Evolutionary conservation across 2,888 invertebrate species (phyloP), one percentile per base, ranked within the genome.

Genomic region (Drosophila ustulata): DNA sequence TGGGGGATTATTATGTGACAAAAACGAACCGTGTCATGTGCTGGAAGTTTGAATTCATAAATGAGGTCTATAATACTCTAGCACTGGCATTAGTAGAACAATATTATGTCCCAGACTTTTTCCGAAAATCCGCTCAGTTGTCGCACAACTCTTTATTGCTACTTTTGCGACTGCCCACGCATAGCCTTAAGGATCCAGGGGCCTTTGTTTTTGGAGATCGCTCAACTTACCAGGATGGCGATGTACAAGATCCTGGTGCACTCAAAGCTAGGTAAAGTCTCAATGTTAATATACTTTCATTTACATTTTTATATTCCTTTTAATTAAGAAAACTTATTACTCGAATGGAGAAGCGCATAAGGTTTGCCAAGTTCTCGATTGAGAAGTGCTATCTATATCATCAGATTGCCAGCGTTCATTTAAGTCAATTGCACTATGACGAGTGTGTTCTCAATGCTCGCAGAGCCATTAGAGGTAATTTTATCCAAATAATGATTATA

Each of bases 1-100:
- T 92, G 90, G 90, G 91, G 0, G 88, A 90, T 39, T 91, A 90
- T 70, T 88, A 91, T 3, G 87, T 90, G 2, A 59, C 82, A 1
- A 92, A 92, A 72, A 91, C 91, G 0, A 66, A 82, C 43, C 90
- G 92, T 5, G 83, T 92, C 3, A 90, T 91, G 90, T 91, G 91
- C 32, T 90, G 92, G 89, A 91, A 89, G 62, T 91, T 91, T 50
- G 84, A 91, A 62, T 92, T 91, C 49, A 81, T 89, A 0, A 91
- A 91, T 55, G 92, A 92, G 58, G 89, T 92, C 3, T 92, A 91
- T 52, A 92, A 92, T 57, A 87, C 82, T 0, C 11, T 91, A 23
- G 92, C 88, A 0, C 43, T 92, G 46, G 77, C 91, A 0, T 66
- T 90, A 9, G 32, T 78, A 3, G 92, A 92, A 55, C 78, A 78